Percentiles rank a stretch among this genome's conserved stretches.
Evolutionary conservation across 2,797 vertebrate genomes (phyloP).

Genomic region (Brachymystax lenok): DNA sequence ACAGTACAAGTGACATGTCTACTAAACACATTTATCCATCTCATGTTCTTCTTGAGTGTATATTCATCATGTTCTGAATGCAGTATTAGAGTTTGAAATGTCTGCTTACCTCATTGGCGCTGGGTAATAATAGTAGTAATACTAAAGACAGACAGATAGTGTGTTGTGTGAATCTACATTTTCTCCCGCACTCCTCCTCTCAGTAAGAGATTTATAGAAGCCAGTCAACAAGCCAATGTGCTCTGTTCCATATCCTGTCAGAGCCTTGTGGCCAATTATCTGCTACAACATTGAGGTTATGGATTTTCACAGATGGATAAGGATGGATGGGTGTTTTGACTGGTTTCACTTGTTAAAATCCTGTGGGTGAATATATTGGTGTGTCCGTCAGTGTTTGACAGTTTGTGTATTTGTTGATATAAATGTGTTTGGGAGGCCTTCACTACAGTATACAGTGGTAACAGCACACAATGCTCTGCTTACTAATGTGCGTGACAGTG

Average conservation of each 20-base stretch:
- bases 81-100: neutral
- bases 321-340: neutral
- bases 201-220: neutral
- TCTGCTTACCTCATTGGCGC: neutral
- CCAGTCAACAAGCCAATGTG: neutral
- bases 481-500: neutral
- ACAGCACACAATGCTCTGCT: neutral
- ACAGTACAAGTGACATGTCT: neutral
- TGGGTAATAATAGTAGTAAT: neutral
- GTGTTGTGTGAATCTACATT: neutral
- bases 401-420: neutral
- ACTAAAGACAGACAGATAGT: neutral
- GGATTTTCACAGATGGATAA: slow-evolving; percentile 1
- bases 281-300: neutral
- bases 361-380: neutral
- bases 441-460: neutral
- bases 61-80: neutral
- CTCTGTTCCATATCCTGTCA: neutral
- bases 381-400: neutral
- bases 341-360: slow-evolving; percentile 3
- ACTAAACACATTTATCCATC: neutral
- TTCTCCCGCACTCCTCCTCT: neutral
- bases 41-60: neutral
- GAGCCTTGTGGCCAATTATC: slow-evolving; percentile 1
- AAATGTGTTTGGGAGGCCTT: slow-evolving; percentile 2